A percentile compares a stretch with the other conserved stretches of the same genome.
Evolutionary conservation across 2,888 invertebrate species (phyloP).

Genomic region (Agrochola litura): DNA sequence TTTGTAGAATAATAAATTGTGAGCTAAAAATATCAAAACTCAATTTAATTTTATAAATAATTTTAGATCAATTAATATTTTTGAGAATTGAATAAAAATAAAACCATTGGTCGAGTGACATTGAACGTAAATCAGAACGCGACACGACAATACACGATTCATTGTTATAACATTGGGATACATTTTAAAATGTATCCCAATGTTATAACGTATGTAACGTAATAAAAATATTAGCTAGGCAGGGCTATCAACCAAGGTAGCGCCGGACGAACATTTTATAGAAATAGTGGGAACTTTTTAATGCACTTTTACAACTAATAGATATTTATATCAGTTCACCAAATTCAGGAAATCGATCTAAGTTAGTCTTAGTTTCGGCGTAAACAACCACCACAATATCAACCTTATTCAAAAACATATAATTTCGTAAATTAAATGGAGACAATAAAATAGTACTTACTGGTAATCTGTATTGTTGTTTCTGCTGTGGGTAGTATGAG

Average conservation of each 20-base stretch:
- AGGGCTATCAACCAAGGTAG: neutral
- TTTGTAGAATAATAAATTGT: neutral
- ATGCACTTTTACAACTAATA: neutral
- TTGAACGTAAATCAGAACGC: neutral
- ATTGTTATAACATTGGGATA: too few species aligned
- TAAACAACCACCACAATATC: neutral
- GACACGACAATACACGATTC: too few species aligned
- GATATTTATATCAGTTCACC: neutral
- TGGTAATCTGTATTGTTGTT: conserved; percentile 82
- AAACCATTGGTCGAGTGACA: neutral
- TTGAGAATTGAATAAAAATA: neutral
- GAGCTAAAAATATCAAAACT: neutral
- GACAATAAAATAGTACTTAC: conserved; percentile 73
- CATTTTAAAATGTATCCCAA: too few species aligned
- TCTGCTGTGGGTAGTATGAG: conserved; percentile 86
- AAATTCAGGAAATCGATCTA: too few species aligned
- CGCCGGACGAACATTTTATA: neutral
- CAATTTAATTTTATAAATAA: too few species aligned
- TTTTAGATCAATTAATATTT: neutral
- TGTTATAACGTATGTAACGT: too few species aligned
- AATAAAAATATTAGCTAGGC: neutral
- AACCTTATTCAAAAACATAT: neutral
- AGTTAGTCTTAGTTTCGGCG: neutral
- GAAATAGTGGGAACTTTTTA: neutral
- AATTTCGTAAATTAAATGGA: neutral